Evolutionary conservation across 2,888 invertebrate species (phyloP), one percentile per base, ranked within the genome.

Genomic region (Boloria euphrosyne): DNA sequence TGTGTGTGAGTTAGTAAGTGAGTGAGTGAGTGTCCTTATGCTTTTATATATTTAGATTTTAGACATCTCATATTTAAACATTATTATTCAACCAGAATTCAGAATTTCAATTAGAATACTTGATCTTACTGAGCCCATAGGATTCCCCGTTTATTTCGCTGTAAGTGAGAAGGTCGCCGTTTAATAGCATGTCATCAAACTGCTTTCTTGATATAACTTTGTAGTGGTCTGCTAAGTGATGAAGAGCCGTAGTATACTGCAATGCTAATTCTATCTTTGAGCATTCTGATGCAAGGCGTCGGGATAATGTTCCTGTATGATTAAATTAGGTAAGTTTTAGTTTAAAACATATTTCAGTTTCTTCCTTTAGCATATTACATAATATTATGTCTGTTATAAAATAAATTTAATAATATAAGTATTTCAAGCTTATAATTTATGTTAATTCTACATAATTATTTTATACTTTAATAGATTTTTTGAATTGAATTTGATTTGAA

Each of bases 141-240:
- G 89, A 90, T 64, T 92, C 89, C 5, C 90, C 90, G 61, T 86
- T 78, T 70, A 78, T 76, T 78, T 92, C 92, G 6, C 80, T 76
- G 70, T 90, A 92, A 2, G 90, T 88, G 6, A 92, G 82, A 17
- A 92, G 85, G 18, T 90, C 85, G 2, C 91, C 91, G 44, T 80
- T 80, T 0, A 91, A 73, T 10, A 92, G 72, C 89, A 89, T 88
- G 17, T 89, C 86, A 69, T 92, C 91, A 52, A 91, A 91, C 67
- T 85, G 80, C 14, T 70, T 69, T 10, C 85, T 75, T 5, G 86
- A 73, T 46, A 86, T 75, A 69, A 79, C 76, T 63, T 66, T 83
- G 78, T 84, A 89, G 68, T 85, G 82, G 1, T 74, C 75, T 0
- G 70, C 18, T n/a, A 57, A 70, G 72, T 89, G 90, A 71, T 78